Base-by-base conservation (phyloP, 2,113 vertebrate genomes). In the Python bivittatus region DNA sequence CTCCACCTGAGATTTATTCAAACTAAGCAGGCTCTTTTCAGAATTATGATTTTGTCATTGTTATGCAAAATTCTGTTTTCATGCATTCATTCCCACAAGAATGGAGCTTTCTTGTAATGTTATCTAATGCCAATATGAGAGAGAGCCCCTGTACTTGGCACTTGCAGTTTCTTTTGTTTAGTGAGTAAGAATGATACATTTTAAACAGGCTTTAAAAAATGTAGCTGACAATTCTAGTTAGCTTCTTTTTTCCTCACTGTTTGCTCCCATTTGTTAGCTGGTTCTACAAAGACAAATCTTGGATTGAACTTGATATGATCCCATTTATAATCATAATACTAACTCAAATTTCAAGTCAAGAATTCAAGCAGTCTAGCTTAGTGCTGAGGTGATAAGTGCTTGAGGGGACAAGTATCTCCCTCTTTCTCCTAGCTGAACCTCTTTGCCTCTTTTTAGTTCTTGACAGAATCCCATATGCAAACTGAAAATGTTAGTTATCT, bases 21-120 rank as follows among this genome's bases (percentile, higher is more conserved):
- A 95, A 96, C 95, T 93, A 97, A 95, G 94, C 92, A 89, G 94
- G 86, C 93, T 94, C 95, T 96, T 97, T 97, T 96, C 94, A 95
- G 95, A 96, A 91, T 96, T 96, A 94, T 92, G 94, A 95, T 96
- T 96, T 96, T 97, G 95, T 96, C 94, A 95, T 95, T 97, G 93
- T 96, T 95, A 97, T 96, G 95, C 95, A 97, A 96, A 97, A 96
- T 94, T 94, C 29, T 86, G 96, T 95, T 96, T 96, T 94, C 93
- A 92, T 95, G 94, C 94, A 94, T 96, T 94, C 95, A 96, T 96
- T 94, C 96, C 95, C 96, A 96, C 22, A 91, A 94, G 96, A 96
- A 94, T 90, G 85, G 72, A 60, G 93, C 86, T 94, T 93, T 53
- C 92, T 93, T 92, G 89, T 92, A 95, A 96, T 84, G 93, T 96